Conservation (phyloP, 2,888 invertebrate genomes). For the Sturmia bella region DNA sequence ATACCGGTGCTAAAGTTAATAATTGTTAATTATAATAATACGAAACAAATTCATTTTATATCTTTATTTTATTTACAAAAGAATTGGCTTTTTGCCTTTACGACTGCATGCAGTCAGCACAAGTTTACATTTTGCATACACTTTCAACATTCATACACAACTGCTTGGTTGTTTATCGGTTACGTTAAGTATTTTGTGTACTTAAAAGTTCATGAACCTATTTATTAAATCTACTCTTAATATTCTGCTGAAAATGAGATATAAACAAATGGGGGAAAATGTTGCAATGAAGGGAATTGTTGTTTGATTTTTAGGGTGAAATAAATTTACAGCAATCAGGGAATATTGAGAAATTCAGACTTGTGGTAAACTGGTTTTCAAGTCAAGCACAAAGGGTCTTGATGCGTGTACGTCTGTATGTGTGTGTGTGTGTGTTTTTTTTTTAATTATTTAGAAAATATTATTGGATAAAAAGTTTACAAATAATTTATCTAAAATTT, state of each 20-base stretch:
- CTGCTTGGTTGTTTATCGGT: no score
- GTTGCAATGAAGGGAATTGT: constrained; percentile 7
- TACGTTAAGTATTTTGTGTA: constrained; percentile 39
- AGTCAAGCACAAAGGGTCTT: neutral
- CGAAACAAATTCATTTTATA: no score
- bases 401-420: no score
- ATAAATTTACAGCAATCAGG: neutral
- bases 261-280: constrained; percentile 15
- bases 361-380: neutral
- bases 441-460: no score
- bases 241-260: constrained; percentile 37
- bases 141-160: constrained; percentile 13
- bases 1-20: no score
- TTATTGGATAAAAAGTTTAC: no score
- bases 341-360: constrained; percentile 8
- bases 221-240: constrained; percentile 55
- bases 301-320: constrained; percentile 6
- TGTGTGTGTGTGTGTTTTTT: no score
- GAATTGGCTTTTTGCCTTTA: neutral
- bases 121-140: constrained; percentile 28
- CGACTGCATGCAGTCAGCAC: no score
- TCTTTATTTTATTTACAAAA: neutral
- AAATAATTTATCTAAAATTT: no score
- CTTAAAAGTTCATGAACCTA: constrained; percentile 57
- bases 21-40: no score